Conservation (phyloP, 2,888 invertebrate species). For the Cremastobaeus sp. region DNA sequence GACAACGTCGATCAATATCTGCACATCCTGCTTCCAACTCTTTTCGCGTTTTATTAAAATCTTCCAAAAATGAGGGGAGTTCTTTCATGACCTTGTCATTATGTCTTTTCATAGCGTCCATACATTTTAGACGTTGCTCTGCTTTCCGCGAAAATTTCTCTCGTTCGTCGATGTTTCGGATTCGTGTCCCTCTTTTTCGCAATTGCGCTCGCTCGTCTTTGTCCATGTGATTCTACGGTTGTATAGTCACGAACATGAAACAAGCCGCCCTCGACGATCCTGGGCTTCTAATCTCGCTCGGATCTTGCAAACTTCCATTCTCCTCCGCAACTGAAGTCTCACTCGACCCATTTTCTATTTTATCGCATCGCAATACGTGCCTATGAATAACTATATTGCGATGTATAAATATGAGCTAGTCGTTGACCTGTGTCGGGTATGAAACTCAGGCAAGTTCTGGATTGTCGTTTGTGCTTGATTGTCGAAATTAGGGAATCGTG, state of each 20-base stretch:
- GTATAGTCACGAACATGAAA: conserved; percentile 38
- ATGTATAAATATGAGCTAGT: conserved; percentile 26
- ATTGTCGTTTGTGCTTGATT: conserved; percentile 27
- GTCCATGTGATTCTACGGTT: conserved; percentile 26
- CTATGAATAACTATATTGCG: conserved; percentile 44
- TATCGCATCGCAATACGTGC: conserved; percentile 50
- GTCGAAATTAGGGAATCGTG: conserved; percentile 15
- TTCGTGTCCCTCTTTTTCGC: conserved; percentile 35
- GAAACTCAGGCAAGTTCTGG: conserved; percentile 42
- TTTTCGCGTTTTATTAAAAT: too few species aligned
- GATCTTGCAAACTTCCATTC: conserved; percentile 55
- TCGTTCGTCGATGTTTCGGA: conserved; percentile 8
- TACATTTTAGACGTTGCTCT: too few species aligned
- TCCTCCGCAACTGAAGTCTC: conserved; percentile 58
- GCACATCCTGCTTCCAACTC: too few species aligned
- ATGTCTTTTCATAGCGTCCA: too few species aligned
- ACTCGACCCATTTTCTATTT: conserved; percentile 63
- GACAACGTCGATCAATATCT: too few species aligned
- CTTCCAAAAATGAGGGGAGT: too few species aligned
- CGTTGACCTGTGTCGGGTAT: conserved; percentile 35
- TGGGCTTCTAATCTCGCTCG: conserved; percentile 51
- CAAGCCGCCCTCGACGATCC: conserved; percentile 53
- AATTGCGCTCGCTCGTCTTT: conserved; percentile 14
- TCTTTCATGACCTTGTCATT: too few species aligned
- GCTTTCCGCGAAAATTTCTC: too few species aligned